Conservation (phyloP, 2,113 vertebrate species). For the Poecile atricapillus region DNA sequence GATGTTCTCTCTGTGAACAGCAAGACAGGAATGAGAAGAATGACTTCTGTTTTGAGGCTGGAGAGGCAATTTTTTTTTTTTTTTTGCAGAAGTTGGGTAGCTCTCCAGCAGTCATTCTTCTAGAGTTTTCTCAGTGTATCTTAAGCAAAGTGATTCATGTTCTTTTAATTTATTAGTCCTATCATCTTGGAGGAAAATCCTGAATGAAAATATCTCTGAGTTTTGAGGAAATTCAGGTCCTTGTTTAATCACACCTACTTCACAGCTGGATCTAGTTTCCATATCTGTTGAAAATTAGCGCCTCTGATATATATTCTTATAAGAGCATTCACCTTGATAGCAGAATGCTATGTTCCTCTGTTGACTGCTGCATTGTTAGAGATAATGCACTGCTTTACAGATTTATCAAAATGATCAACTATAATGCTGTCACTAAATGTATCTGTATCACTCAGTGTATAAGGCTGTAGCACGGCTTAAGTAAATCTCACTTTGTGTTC, state of each 20-base stretch:
- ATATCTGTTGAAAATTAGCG: neutral
- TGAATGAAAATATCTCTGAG: neutral
- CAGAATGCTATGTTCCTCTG: neutral
- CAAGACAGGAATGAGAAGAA: neutral
- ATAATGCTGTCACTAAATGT: neutral
- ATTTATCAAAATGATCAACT: neutral
- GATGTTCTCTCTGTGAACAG: neutral
- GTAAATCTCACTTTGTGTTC: neutral
- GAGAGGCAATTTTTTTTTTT: neutral
- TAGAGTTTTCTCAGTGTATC: neutral
- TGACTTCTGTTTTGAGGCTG: neutral
- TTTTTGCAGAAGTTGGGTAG: neutral
- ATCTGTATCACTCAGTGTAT: neutral
- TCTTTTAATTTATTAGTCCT: neutral
- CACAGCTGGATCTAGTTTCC: neutral
- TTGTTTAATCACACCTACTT: neutral
- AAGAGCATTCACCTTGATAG: neutral
- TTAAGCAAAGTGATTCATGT: neutral
- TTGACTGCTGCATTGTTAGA: neutral
- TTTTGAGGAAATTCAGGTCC: neutral
- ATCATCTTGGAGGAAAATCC: neutral
- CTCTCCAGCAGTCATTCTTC: neutral
- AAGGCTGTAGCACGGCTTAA: neutral
- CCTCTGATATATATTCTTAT: neutral
- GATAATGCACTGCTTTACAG: neutral